Conservation (phyloP, 2,113 vertebrate genomes). For the human region GRCh38 chrX:110390001-110390500, state of each 20-base stretch:
- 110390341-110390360: constrained; percentile 15
- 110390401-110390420: not conserved
- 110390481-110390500: constrained; percentile 31
- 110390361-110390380: not conserved
- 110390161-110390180: constrained; percentile 48
- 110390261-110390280: not conserved
- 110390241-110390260: not conserved
- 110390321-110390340: not conserved
- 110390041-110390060: constrained; percentile 47
- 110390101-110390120: not conserved
- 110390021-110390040: not conserved
- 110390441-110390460: constrained; percentile 29
- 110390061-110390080: constrained; percentile 14
- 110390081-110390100: constrained; percentile 20
- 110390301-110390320: not conserved
- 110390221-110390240: not conserved
- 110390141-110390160: constrained; percentile 30
- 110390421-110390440: constrained; percentile 14
- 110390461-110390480: constrained; percentile 36
- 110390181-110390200: constrained; percentile 18
- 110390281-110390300: not conserved
- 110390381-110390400: not conserved
- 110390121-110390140: constrained; percentile 1
- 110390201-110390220: constrained; percentile 22
- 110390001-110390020: constrained; percentile 20